Evolutionary conservation across 1,140 invertebrate species (phyloP), one percentile per base, ranked within the genome.

Genomic region (Pseudomyrmex pallidus): DNA sequence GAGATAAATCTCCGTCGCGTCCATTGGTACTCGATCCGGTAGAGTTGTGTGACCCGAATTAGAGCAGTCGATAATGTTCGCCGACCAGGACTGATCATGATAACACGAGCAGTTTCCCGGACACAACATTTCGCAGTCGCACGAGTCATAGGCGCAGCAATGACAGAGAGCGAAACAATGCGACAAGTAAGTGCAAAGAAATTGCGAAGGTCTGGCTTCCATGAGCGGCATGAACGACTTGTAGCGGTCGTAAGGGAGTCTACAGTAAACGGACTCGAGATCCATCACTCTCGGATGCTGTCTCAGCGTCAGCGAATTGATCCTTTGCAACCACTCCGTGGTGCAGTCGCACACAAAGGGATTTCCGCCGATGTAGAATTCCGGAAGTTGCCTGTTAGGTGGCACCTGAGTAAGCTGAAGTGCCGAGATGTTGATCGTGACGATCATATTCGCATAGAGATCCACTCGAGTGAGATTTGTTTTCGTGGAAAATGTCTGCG

Each of bases 51-150:
- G 97, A 7, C 95, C 96, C 17, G 96, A 95, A 80, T 95, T 96
- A 1, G 97, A 97, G 93, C 98, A 98, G 92, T 98, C 97, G n/a
- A 98, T 97, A 48, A 98, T 97, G 92, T 98, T 98, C 0, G 97
- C 96, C n/a, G 96, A 96, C 97, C 97, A 98, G 44, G 96, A 96
- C 87, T 97, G 96, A 92, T 98, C 97, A 92, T 98, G 97, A 93
- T 97, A 98, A 92, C 97, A 98, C 61, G 96, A 97, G 94, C 97
- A 98, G 89, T 97, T 97, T n/a, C 95, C 94, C 9, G 97, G 97
- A 90, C 97, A 98, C 13, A 96, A 97, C 96, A 97, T 97, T 93
- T 97, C 97, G 90, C 97, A 98, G 91, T 97, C 97, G 93, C 97
- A 98, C 57, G 97, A 97, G 91, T 97, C 97, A 93, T 97, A 98